A percentile compares a stretch with the other conserved stretches of the same genome.
Evolutionary conservation across 1,140 invertebrate species (phyloP).

Genomic region (Cyphomyrmex costatus): DNA sequence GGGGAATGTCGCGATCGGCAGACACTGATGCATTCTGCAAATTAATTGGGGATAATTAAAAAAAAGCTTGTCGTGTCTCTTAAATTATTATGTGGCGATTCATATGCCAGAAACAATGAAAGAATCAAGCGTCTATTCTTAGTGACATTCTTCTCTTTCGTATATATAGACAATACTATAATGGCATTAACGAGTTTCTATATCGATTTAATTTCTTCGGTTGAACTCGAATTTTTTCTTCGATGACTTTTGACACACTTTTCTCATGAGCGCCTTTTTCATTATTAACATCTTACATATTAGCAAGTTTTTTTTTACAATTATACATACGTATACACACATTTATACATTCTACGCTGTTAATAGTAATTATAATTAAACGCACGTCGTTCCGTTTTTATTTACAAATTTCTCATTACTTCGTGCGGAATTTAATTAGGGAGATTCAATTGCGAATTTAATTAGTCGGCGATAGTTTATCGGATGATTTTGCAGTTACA

Average conservation of each 20-base stretch:
- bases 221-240: neutral
- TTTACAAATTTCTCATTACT: constrained; percentile 38
- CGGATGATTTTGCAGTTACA: constrained; percentile 47
- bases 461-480: constrained; percentile 45
- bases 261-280: constrained; percentile 27
- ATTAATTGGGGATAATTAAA: neutral
- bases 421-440: constrained; percentile 51
- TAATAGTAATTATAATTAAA: constrained; percentile 47
- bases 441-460: constrained; percentile 49
- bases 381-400: constrained; percentile 44
- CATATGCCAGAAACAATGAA: constrained; percentile 37
- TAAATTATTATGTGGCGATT: constrained; percentile 55
- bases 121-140: neutral
- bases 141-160: neutral
- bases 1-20: too few relatives aligned
- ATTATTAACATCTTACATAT: constrained; percentile 17
- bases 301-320: constrained; percentile 1
- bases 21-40: neutral
- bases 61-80: constrained; percentile 46
- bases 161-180: constrained; percentile 13
- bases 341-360: neutral
- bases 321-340: neutral
- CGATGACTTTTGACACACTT: constrained; percentile 18
- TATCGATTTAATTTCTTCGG: neutral
- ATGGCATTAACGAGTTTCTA: constrained; percentile 1